Percentiles rank a stretch among this genome's conserved stretches.
phyloP scores from a whole-genome alignment of 2,113 vertebrate species.

The Notarius lentiginosus region DNA sequence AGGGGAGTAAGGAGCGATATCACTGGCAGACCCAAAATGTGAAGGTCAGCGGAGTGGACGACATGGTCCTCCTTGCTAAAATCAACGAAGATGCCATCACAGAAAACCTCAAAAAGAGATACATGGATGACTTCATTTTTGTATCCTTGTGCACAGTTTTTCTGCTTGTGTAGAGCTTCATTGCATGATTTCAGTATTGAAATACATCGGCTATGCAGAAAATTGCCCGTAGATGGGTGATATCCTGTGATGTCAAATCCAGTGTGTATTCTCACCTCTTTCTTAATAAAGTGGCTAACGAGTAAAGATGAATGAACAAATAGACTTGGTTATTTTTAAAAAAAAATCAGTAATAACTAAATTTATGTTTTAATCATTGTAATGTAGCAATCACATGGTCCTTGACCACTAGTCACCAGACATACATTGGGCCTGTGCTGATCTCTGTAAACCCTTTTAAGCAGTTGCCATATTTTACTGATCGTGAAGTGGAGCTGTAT shows the following conservation, averaged over 20 bases:
- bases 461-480: constrained; percentile 79
- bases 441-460: constrained; percentile 85
- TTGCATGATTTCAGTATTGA: not conserved
- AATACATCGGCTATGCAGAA: not conserved
- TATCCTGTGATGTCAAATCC: not conserved
- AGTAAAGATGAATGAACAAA: not conserved
- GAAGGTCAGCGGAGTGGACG: constrained; percentile 80
- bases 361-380: not conserved
- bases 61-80: constrained; percentile 83
- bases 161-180: not conserved
- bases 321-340: not conserved
- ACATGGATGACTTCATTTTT: constrained; percentile 84
- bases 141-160: constrained; percentile 69
- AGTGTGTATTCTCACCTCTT: not conserved
- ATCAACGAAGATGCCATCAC: constrained; percentile 83
- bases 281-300: not conserved
- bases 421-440: constrained; percentile 80
- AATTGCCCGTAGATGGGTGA: not conserved
- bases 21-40: constrained; percentile 84
- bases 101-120: constrained; percentile 82
- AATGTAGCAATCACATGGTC: constrained; percentile 3
- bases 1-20: constrained; percentile 82
- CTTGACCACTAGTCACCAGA: constrained; percentile 68
- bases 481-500: constrained; percentile 80
- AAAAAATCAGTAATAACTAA: not conserved